Percentiles rank a stretch among this genome's conserved stretches.
These are phyloP conservation scores for Nyctereutes procyonoides DNA, from an alignment of 2,113 vertebrate genomes.

Conservation along the genomic window DNA sequence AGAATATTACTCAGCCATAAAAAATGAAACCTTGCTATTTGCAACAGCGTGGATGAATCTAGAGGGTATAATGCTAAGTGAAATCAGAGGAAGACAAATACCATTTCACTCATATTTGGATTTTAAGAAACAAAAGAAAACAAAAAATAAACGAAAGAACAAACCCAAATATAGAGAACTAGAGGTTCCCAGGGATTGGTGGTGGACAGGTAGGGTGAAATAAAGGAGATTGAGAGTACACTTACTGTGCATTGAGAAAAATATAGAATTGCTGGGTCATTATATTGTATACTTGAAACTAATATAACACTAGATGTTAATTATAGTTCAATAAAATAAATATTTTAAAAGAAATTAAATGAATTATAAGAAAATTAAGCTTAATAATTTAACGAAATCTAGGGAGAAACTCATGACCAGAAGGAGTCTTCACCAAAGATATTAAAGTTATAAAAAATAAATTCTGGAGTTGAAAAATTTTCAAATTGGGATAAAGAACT, in stretches of 20 bases:
- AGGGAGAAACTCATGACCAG: background rate
- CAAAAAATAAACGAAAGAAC: background rate
- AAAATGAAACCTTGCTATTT: background rate
- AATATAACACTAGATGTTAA: background rate
- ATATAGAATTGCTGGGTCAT: background rate
- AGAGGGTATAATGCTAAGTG: background rate
- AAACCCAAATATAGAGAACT: background rate
- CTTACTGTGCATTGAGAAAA: background rate
- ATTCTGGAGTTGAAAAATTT: background rate
- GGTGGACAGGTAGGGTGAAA: background rate
- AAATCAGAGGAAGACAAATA: background rate
- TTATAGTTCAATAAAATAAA: background rate
- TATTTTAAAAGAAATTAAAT: background rate
- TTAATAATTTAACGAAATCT: background rate
- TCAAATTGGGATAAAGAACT: background rate
- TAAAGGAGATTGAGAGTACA: background rate
- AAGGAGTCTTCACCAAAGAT: background rate
- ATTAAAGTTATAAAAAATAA: background rate
- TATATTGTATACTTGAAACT: background rate
- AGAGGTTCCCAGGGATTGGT: background rate
- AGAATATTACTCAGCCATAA: background rate
- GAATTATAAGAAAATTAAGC: background rate
- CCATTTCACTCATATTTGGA: background rate
- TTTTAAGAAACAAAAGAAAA: background rate
- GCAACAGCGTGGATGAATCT: background rate